Evolutionary conservation across 2,113 vertebrate species (phyloP), one percentile per base, ranked within the genome.

Genomic region (Tretioscincus oriximinensis): DNA sequence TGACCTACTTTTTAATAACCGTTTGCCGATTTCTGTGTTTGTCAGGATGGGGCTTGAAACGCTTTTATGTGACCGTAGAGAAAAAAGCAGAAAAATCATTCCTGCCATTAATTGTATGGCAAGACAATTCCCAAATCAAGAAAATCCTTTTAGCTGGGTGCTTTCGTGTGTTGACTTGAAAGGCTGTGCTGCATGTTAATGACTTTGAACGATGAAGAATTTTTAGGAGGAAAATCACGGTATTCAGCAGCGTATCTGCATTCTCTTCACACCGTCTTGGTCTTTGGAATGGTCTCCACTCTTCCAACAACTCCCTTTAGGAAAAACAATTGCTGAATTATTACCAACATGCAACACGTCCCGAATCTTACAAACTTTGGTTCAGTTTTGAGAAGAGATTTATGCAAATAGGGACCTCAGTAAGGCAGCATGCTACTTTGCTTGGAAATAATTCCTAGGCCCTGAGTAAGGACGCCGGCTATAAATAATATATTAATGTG

Each of bases 241-340:
- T 41, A 41, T 41, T 41, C 35, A 41, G 80, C 87, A 89, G 41
- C 21, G 66, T 76, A 73, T 83, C 81, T 81, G 86, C 81, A 81
- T 80, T 88, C 26, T 86, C 73, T 83, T 61, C 77, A 79, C 77
- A 82, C 77, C 0, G 0, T 92, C 83, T 88, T 83, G 78, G 87
- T 75, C 81, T 47, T 80, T 73, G 73, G 60, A 90, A 80, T 77
- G 84, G 82, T 86, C 89, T 92, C 86, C 87, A 88, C 77, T 91
- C 88, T 92, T 90, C 35, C 87, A 77, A 58, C 71, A 49, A 84
- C 85, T 92, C 80, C 85, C 85, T 88, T 90, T 82, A 80, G 89
- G 88, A 81, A 84, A 77, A 9, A 83, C 77, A 81, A 88, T 75
- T 85, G 84, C 85, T 86, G 80, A 83, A 79, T 91, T 87, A 70